Base-by-base conservation (phyloP, 1,140 invertebrate species). In the Zaprionus ornatus region DNA sequence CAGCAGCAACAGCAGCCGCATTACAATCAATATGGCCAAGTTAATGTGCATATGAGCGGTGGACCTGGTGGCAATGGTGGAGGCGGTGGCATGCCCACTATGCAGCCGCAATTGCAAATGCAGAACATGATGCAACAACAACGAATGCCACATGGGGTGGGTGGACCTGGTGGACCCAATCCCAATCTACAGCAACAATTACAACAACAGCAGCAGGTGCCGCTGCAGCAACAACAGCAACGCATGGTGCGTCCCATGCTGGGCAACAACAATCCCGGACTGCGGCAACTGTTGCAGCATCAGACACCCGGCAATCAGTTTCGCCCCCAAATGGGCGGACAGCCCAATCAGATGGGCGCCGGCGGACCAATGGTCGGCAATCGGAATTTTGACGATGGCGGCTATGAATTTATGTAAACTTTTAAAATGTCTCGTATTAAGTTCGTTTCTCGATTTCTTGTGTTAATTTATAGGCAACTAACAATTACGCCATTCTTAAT, bases 251-350 rank as follows among this genome's bases (percentile, higher is more conserved):
- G 95, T 92, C 93, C 95, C 54, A 95, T 95, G 19, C 93, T 94
- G 19, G 94, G 95, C 82, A 91, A 83, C 55, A 95, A 95, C 74
- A 95, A 95, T 93, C 94, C 95, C n/a, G 95, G 95, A n/a, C 91
- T 96, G 25, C 92, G 95, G 25, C 95, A 96, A 92, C 92, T 96
- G 21, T 93, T 96, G 3, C 95, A 96, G 91, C 95, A 96, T 91
- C 95, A 95, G 93, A 77, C 90, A 7, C 82, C 91, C 4, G 82
- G 84, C 52, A 91, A 91, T 74, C 91, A 92, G 65, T 92, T 92
- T 45, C 86, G 90, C 0, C 91, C 90, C 1, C 91, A 92, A 69
- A 91, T 92, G 90, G 91, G 91, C 6, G 88, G 82, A 3, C 79
- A 85, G 23, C 91, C 90, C 1, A 91, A 91, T 66, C 91, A 92